Base-by-base conservation (phyloP, 2,888 invertebrate species). In the Ophioninae sp. region DNA sequence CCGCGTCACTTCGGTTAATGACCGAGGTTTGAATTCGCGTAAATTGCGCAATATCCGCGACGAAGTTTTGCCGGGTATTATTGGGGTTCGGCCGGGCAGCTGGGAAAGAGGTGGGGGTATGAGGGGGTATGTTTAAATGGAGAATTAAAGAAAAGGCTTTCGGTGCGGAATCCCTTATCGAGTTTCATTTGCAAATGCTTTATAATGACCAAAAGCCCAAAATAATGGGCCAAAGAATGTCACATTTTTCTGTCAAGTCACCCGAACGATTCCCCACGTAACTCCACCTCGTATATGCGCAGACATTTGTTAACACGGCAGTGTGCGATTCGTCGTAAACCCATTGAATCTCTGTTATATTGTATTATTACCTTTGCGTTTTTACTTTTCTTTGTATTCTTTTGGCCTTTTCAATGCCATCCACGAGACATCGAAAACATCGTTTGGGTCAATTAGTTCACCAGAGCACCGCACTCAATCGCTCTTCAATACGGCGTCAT, bases 1-100 rank as follows among this genome's bases (percentile, higher is more conserved):
- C 50, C 88, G 74, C 85, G 88, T 89, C 89, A 89, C 87, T 85
- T 85, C 80, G 82, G 82, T 88, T 89, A 89, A 90, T 90, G 88
- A 86, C 87, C 82, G 85, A 87, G 73, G 69, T 69, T 61, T 67
- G 65, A 44, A 75, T 30, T 50, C 50, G 75, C 72, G 56, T 76
- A 79, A 79, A 78, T 82, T 77, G 78, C 68, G 70, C 44, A 73
- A 82, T 73, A 74, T 73, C 68, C 50, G 5, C 65, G 1, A 67
- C 67, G 57, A 79, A 81, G 74, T 79, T 64, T 77, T 30, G 23
- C 57, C 20, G 10, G 20, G 13, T 65, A 65, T 30, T 57, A 39
- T 50, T 50, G 10, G 17, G 10, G 50, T 30, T 30, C 3, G 3
- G 30, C 30, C 2, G 30, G 30, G 1, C 1, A 30, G 30, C 30